phyloP scores from a whole-genome alignment of 2,888 invertebrate species.

The Caenorhabditis doughertyi region DNA sequence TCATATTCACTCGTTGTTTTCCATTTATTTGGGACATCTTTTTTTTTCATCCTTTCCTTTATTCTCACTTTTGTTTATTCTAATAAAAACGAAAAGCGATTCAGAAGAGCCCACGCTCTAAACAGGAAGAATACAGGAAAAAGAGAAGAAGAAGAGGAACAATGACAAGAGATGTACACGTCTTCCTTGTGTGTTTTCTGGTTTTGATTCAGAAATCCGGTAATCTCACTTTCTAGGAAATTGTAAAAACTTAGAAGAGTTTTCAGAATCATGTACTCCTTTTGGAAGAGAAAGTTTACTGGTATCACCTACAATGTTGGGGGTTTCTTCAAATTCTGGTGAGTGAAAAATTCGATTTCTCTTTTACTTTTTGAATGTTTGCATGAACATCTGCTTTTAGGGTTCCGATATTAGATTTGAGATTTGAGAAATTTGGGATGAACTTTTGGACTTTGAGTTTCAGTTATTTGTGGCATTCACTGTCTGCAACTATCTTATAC shows the following conservation, averaged over 20 bases:
- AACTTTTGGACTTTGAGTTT: too few species aligned
- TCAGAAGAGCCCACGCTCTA: slow-evolving; percentile 7
- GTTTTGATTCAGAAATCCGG: slow-evolving; percentile 6
- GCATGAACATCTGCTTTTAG: too few species aligned
- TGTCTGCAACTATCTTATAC: too few species aligned
- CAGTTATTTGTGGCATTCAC: too few species aligned
- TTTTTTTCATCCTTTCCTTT: background rate
- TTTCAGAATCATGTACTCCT: slow-evolving; percentile 65
- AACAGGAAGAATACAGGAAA: background rate
- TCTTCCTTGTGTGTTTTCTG: slow-evolving; percentile 2
- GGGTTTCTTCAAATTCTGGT: slow-evolving; percentile 58
- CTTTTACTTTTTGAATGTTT: background rate
- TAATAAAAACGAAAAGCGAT: background rate
- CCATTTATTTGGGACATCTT: slow-evolving; percentile 24
- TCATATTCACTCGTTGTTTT: slow-evolving; percentile 14
- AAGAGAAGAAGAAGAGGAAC: slow-evolving; percentile 10
- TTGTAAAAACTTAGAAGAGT: background rate
- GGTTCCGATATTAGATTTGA: too few species aligned
- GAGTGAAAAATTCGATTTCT: too few species aligned
- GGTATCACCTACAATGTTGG: slow-evolving; percentile 63
- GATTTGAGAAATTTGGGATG: too few species aligned
- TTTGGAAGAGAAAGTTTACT: slow-evolving; percentile 64
- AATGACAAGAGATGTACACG: slow-evolving; percentile 8
- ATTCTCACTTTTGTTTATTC: slow-evolving; percentile 22
- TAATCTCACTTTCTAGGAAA: background rate